Percentiles rank a stretch among this genome's conserved stretches.
Evolutionary conservation across 2,888 invertebrate species (phyloP).

Genomic region (Eupeodes luniger): DNA sequence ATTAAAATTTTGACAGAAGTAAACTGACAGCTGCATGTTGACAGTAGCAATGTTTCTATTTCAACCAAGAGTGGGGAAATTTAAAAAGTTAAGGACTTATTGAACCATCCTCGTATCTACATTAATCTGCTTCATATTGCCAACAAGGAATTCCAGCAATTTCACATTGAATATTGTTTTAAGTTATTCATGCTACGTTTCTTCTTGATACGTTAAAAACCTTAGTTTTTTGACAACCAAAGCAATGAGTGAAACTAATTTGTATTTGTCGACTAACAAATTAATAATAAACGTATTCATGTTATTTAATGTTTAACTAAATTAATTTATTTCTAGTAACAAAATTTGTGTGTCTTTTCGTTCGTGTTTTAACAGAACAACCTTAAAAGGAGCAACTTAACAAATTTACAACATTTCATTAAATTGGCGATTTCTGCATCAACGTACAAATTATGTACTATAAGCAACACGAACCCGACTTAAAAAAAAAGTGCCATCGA

Average conservation of each 20-base stretch:
- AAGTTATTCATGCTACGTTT: too few relatives aligned
- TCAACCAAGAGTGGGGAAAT: too few relatives aligned
- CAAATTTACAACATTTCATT: slow-evolving; percentile 19
- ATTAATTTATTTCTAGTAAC: not conserved
- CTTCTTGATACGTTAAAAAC: too few relatives aligned
- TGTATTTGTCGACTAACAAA: not conserved
- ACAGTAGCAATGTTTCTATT: too few relatives aligned
- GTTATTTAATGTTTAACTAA: not conserved
- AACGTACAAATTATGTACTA: too few relatives aligned
- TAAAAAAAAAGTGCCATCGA: slow-evolving; percentile 44
- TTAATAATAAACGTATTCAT: not conserved
- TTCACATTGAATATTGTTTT: too few relatives aligned
- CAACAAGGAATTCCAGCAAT: too few relatives aligned
- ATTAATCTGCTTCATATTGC: too few relatives aligned
- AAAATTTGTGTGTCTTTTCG: not conserved
- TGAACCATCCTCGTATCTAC: too few relatives aligned
- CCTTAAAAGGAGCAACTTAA: slow-evolving; percentile 18
- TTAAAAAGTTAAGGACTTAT: too few relatives aligned
- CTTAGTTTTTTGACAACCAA: not conserved
- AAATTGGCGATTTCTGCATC: not conserved
- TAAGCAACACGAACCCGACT: not conserved
- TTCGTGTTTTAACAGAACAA: not conserved
- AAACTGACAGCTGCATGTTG: too few relatives aligned
- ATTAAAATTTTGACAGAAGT: too few relatives aligned
- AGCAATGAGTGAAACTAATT: not conserved